These are phyloP conservation scores for Dinocampus coccinellae DNA, from an alignment of 2,888 invertebrate genomes.

Conservation along the genomic window DNA sequence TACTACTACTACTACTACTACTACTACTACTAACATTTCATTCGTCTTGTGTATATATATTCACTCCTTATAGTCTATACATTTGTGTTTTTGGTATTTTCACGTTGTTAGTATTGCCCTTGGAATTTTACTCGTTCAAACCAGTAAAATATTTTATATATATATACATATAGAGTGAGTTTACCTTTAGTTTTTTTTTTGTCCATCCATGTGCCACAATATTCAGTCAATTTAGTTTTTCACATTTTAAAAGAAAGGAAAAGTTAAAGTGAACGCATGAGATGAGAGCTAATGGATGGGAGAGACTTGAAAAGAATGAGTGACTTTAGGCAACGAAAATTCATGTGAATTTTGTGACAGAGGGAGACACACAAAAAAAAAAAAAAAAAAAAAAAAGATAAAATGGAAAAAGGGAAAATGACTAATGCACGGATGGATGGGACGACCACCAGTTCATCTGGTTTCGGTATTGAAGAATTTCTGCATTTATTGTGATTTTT, in stretches of 20 bases:
- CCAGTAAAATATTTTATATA: slow-evolving; percentile 15
- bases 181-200: neutral
- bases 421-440: slow-evolving; percentile 13
- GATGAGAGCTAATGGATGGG: no score
- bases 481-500: neutral
- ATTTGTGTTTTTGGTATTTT: slow-evolving; percentile 23
- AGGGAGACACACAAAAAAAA: neutral
- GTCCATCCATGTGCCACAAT: neutral
- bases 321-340: slow-evolving; percentile 18
- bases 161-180: neutral
- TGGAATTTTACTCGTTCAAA: slow-evolving; percentile 24
- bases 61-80: neutral
- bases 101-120: slow-evolving; percentile 23
- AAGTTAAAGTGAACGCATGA: neutral
- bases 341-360: slow-evolving; percentile 15
- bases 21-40: slow-evolving; percentile 1
- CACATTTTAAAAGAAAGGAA: neutral
- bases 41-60: neutral
- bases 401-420: neutral
- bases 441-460: neutral
- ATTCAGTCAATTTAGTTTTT: slow-evolving; percentile 24
- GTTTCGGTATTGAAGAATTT: neutral
- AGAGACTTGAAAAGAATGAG: neutral
- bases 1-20: slow-evolving; percentile 14
- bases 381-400: neutral